phyloP scores from a whole-genome alignment of 2,113 vertebrate genomes.

The Poeciliopsis occidentalis region DNA sequence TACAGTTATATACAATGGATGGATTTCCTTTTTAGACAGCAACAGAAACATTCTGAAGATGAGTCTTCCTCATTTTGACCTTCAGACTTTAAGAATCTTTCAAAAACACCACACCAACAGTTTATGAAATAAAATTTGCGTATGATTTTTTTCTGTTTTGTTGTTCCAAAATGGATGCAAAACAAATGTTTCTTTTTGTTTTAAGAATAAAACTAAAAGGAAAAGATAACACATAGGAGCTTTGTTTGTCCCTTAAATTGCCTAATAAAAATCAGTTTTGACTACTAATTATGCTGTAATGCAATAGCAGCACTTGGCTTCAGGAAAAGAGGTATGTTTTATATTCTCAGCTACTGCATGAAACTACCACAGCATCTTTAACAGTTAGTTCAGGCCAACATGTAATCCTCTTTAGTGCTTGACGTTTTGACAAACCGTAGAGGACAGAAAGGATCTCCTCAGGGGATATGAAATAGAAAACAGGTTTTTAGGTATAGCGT shows the following conservation, averaged over 20 bases:
- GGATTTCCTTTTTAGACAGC: too few relatives aligned
- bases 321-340: background rate
- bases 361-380: background rate
- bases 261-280: background rate
- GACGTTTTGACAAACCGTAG: slow-evolving; percentile 1
- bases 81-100: background rate
- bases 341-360: background rate
- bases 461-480: background rate
- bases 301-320: background rate
- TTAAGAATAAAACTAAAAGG: background rate
- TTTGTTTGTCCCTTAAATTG: too few relatives aligned
- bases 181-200: background rate
- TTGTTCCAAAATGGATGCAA: too few relatives aligned
- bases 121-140: too few relatives aligned
- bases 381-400: background rate
- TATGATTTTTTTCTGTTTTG: too few relatives aligned
- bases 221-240: too few relatives aligned
- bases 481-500: background rate
- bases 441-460: background rate
- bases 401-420: background rate
- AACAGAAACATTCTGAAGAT: background rate
- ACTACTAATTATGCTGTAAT: background rate
- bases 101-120: background rate
- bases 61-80: background rate
- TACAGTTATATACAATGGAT: too few relatives aligned